Percentiles rank a stretch among this genome's conserved stretches.
Evolutionary conservation across 2,888 invertebrate species (phyloP).

Genomic region (Lasioglossum leucozonium): DNA sequence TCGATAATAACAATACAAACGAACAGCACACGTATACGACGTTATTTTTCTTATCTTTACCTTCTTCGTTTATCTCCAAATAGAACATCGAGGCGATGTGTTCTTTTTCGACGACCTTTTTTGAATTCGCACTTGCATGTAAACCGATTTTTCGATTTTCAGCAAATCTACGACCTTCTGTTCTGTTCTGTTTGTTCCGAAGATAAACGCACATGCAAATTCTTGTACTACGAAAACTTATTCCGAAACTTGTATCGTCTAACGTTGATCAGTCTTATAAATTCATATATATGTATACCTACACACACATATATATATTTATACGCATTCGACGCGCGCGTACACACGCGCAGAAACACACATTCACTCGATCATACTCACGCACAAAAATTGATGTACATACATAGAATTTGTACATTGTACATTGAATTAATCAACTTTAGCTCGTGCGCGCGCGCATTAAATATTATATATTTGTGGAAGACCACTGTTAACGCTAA

Average conservation of each 20-base stretch:
- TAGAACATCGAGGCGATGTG: constrained; percentile 12
- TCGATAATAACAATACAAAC: constrained; percentile 78
- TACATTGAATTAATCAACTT: constrained; percentile 5
- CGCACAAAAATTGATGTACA: constrained; percentile 13
- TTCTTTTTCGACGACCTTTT: background rate
- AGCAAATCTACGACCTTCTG: background rate
- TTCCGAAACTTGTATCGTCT: constrained; percentile 31
- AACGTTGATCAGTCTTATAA: constrained; percentile 58
- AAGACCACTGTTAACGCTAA: constrained; percentile 1
- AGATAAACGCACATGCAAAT: constrained; percentile 18
- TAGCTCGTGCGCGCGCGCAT: background rate
- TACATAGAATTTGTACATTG: background rate
- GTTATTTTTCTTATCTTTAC: constrained; percentile 10
- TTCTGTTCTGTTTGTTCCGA: constrained; percentile 10
- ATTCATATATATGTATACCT: constrained; percentile 29
- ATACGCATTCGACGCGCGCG: constrained; percentile 8
- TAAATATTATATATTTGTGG: constrained; percentile 16
- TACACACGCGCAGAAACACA: background rate
- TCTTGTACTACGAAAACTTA: constrained; percentile 32
- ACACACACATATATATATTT: constrained; percentile 1
- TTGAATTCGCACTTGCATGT: background rate
- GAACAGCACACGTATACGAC: constrained; percentile 74
- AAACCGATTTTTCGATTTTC: constrained; percentile 17
- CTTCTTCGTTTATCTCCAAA: constrained; percentile 15
- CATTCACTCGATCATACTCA: background rate